Evolutionary conservation across 35 echinoderm and acorn worm species (phyloP), one percentile per base, ranked within the genome.

Genomic region (Eucidaris tribuloides): DNA sequence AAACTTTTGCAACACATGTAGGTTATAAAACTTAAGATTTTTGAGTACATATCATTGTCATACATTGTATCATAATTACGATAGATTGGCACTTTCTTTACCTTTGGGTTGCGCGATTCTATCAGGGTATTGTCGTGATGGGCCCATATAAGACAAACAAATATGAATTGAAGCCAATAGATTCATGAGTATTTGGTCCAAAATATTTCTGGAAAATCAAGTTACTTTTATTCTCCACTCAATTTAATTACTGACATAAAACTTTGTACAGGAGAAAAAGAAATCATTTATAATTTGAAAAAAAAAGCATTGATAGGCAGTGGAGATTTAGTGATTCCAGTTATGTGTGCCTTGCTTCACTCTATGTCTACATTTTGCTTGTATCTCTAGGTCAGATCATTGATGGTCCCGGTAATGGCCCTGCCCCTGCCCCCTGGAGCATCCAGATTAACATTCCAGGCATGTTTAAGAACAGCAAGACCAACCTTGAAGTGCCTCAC

Each of bases 371-470:
- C n/a, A n/a, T n/a, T n/a, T n/a, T n/a, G n/a, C n/a, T n/a, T n/a
- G n/a, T 37, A 56, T 62, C 48, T 42, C 58, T 36, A 97, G 94
- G 94, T 46, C 94, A 97, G 78, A 62, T 79, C 6, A 92, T 97
- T 78, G 94, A 97, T 83, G 82, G 89, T 58, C 89, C 94, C 34
- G 59, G 41, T 0, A 97, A 97, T 83, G 94, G 94, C 14, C 89
- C 89, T 42, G 94, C 94, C 20, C 94, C 94, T 60, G 79, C 77
- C 25, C 94, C 94, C 33, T 97, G 94, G 94, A 35, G 85, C 55
- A 82, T 97, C 19, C 74, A 55, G 24, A 64, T 82, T 14, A 64
- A 79, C 37, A 71, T 63, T 30, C 85, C 94, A 4, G 34, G 50
- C 54, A 68, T 82, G 20, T 97, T 97, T 63, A 62, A 89, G 55